Conservation (phyloP, 2,797 vertebrate genomes). For the Lithobates sylvaticus region DNA sequence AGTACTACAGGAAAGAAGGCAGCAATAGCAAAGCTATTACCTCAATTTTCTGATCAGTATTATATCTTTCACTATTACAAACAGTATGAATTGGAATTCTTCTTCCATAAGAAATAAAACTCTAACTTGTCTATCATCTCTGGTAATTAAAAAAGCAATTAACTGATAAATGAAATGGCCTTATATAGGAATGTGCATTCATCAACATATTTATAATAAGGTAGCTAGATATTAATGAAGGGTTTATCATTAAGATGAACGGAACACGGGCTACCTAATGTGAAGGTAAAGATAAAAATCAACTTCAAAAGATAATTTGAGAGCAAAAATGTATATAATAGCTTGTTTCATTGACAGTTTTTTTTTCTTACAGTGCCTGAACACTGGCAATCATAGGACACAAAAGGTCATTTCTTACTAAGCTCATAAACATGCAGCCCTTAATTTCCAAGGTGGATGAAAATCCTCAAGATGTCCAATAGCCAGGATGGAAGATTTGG, state of each 20-base stretch:
- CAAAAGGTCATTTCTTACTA: no score
- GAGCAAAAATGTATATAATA: background rate
- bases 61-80: background rate
- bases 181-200: slow-evolving; percentile 24
- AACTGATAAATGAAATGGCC: slow-evolving; percentile 17
- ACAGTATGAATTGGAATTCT: slow-evolving; percentile 11
- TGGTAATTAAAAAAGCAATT: slow-evolving; percentile 26
- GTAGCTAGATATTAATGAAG: background rate
- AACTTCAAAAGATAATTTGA: background rate
- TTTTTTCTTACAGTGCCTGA: no score
- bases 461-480: no score
- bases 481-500: no score
- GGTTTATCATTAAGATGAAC: slow-evolving; percentile 4
- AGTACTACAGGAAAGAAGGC: background rate
- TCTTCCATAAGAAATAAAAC: background rate
- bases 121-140: background rate
- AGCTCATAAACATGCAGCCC: no score
- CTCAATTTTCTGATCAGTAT: background rate
- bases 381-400: no score
- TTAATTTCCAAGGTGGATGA: no score
- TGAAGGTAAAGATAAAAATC: background rate
- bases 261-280: background rate
- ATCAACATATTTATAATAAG: background rate
- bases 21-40: background rate
- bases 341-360: background rate